These are phyloP conservation scores for Urocynchramus pylzowi DNA, from an alignment of 2,113 vertebrate genomes.

Conservation along the genomic window DNA sequence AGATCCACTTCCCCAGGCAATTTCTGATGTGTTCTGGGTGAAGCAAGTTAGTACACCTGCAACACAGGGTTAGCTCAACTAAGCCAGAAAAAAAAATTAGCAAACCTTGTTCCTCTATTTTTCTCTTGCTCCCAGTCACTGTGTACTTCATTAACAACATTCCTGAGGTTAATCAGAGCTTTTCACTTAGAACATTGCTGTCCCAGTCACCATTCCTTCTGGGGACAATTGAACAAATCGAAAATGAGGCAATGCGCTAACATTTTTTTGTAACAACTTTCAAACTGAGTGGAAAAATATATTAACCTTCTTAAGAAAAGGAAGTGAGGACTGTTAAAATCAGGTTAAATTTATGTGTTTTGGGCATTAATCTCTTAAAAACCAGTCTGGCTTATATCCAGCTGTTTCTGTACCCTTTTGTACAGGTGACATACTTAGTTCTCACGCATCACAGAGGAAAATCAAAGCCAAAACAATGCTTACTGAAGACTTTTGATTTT, in stretches of 20 bases:
- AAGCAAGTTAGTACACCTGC: not conserved
- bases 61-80: not conserved
- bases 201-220: not conserved
- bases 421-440: not conserved
- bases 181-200: not conserved
- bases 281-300: not conserved
- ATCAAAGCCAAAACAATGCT: not conserved
- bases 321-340: not conserved
- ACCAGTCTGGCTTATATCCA: not conserved
- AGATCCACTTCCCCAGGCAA: not conserved
- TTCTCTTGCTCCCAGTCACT: not conserved
- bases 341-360: not conserved
- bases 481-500: conserved; percentile 1
- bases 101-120: not conserved
- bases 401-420: not conserved
- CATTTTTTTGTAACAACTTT: not conserved
- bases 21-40: not conserved
- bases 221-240: not conserved
- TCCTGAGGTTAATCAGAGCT: not conserved
- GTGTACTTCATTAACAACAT: not conserved
- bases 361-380: not conserved
- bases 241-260: not conserved
- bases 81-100: not conserved
- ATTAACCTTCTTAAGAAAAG: not conserved
- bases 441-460: not conserved